Base-by-base conservation (phyloP, 1,140 invertebrate genomes). In the Pentalonia nigronervosa region DNA sequence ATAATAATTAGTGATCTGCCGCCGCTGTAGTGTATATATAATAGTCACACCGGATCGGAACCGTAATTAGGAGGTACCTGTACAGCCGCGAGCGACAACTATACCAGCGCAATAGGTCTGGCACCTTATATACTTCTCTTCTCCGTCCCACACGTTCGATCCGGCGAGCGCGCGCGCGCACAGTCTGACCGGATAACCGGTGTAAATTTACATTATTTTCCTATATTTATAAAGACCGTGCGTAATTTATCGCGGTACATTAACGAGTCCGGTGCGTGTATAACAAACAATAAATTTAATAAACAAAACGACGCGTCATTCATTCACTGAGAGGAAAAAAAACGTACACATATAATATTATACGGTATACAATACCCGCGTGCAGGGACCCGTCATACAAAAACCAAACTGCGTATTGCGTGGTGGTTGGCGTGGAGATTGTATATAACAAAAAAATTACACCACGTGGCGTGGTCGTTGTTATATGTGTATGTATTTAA, bases 201-300 rank as follows among this genome's bases (percentile, higher is more conserved):
- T 93, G 91, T 93, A 86, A 45, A 93, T 93, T 93, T 93, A 93
- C 81, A 93, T 93, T 83, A 86, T 93, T 86, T 86, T 86, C 81
- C 21, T 56, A 93, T 93, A 86, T 93, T 84, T 93, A 76, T n/a
- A 93, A 86, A 93, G 23, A 93, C 81, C 91, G 34, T 53, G 81
- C 81, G 45, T 93, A 93, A 93, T 84, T 86, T 86, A 84, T 93
- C 67, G 91, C 48, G 81, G 25, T 92, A 50, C 76, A 92, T 92
- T 93, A 93, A 93, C 91, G 81, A 93, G 91, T 56, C 81, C 81
- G 81, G 23, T 41, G 91, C 48, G 90, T n/a, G 76, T n/a, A 84
- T 20, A 56, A 84, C 67, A 83, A 81, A 93, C 76, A 93, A 93
- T 93, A 84, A 45, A 53, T 93, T 86, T 86, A 86, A 93, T 93